Evolutionary conservation across 2,113 vertebrate species (phyloP).

Genomic region (Trogon surrucura): DNA sequence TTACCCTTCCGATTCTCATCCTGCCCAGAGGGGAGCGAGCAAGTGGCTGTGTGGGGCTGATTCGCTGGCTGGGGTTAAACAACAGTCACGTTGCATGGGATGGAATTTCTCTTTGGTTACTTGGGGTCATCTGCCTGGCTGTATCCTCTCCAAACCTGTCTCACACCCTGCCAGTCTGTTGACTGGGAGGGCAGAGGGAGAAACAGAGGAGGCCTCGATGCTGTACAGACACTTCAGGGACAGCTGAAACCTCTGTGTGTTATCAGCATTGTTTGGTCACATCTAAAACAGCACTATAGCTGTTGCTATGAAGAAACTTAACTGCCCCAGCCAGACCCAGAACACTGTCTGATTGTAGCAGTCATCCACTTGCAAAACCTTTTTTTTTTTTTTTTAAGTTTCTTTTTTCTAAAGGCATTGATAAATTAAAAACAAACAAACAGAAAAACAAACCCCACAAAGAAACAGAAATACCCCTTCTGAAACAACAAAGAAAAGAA

Average conservation of each 20-base stretch:
- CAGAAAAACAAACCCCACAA: too few relatives aligned
- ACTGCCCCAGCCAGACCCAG: not conserved
- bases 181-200: not conserved
- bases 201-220: not conserved
- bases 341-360: not conserved
- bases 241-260: not conserved
- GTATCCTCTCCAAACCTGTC: not conserved
- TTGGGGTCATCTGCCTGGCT: not conserved
- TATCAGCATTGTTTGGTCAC: not conserved
- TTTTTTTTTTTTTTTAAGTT: not conserved
- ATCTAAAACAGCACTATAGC: not conserved
- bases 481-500: not conserved
- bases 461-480: too few relatives aligned
- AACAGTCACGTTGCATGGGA: not conserved
- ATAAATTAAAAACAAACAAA: not conserved
- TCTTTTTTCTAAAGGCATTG: not conserved
- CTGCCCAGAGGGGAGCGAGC: not conserved
- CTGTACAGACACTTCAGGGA: not conserved
- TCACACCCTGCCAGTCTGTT: rapidly evolving
- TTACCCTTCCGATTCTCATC: not conserved
- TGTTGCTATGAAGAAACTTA: not conserved
- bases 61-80: not conserved
- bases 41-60: not conserved
- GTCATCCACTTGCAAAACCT: not conserved
- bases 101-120: not conserved